Conservation (phyloP, 2,888 invertebrate species). For the Bhutanitis thaidina region DNA sequence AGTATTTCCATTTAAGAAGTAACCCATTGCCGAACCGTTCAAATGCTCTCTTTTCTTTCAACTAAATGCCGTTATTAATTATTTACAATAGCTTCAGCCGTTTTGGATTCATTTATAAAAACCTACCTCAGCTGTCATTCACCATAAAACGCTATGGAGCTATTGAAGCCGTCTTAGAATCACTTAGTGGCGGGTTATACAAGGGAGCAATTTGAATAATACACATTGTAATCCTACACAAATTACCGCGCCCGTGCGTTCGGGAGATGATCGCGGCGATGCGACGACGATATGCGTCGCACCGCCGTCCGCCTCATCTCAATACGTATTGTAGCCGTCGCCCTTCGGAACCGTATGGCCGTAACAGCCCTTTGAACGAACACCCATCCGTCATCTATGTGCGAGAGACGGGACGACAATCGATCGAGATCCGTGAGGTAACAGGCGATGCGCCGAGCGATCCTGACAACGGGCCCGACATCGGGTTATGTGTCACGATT, state of each 20-base stretch:
- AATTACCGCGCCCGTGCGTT: slow-evolving; percentile 59
- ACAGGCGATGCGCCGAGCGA: slow-evolving; percentile 60
- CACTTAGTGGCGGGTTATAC: slow-evolving; percentile 36
- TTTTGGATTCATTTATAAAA: neutral
- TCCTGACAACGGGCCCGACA: slow-evolving; percentile 35
- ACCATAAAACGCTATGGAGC: slow-evolving; percentile 1
- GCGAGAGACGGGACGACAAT: slow-evolving; percentile 64
- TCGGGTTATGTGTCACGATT: slow-evolving; percentile 48
- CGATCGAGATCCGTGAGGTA: slow-evolving; percentile 59
- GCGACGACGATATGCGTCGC: slow-evolving; percentile 57
- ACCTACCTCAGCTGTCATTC: neutral
- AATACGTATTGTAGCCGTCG: slow-evolving; percentile 64
- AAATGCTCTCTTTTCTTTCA: no score
- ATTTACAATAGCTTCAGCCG: no score
- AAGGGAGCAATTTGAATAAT: slow-evolving; percentile 52
- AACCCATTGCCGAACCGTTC: no score
- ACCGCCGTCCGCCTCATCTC: slow-evolving; percentile 55
- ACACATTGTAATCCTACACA: slow-evolving; percentile 66
- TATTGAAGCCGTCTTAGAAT: slow-evolving; percentile 18
- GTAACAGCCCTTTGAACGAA: slow-evolving; percentile 46
- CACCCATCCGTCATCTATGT: slow-evolving; percentile 65
- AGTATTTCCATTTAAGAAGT: no score
- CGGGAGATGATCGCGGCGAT: slow-evolving; percentile 63
- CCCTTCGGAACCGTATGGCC: slow-evolving; percentile 45
- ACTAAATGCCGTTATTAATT: no score